Conservation (phyloP, 2,797 vertebrate genomes). For the Epinephelus coioides region DNA sequence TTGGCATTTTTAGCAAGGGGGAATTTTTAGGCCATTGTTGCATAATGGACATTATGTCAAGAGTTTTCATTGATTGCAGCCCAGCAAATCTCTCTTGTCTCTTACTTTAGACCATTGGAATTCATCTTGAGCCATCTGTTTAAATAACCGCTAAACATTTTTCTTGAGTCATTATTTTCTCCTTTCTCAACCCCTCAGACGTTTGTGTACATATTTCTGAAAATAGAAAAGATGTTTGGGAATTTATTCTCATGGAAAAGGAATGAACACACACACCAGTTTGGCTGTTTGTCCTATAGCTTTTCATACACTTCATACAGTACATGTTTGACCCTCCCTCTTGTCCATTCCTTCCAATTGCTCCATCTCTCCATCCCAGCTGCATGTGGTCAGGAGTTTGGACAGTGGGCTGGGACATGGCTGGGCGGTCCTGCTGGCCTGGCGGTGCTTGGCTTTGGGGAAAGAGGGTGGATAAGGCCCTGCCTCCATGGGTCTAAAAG, state of each 20-base stretch:
- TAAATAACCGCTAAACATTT: conserved; percentile 37
- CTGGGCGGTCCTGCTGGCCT: conserved; percentile 53
- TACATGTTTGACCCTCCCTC: conserved; percentile 1
- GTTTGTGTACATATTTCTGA: conserved; percentile 27
- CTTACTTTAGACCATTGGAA: conserved; percentile 58
- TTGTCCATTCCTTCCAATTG: conserved; percentile 48
- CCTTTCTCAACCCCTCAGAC: conserved; percentile 11
- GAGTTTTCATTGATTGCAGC: conserved; percentile 60
- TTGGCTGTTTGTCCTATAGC: conserved; percentile 14
- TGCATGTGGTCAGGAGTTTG: conserved; percentile 65
- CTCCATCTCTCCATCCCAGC: conserved; percentile 59
- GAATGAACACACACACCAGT: conserved; percentile 1
- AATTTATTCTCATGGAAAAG: conserved; percentile 1
- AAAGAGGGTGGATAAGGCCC: conserved; percentile 61
- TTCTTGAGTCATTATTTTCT: conserved; percentile 9
- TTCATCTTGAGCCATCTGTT: conserved; percentile 64
- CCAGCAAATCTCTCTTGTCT: conserved; percentile 40
- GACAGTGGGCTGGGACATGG: conserved; percentile 48
- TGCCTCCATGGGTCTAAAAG: conserved; percentile 48
- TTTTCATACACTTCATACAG: conserved; percentile 22
- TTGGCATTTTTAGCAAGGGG: conserved; percentile 56
- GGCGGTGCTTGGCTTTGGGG: conserved; percentile 33
- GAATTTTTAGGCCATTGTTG: conserved; percentile 56
- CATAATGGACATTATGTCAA: conserved; percentile 67
- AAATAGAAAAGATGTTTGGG: conserved; percentile 25